Conservation (phyloP, 2,888 invertebrate species). For the Sesia bembeciformis region DNA sequence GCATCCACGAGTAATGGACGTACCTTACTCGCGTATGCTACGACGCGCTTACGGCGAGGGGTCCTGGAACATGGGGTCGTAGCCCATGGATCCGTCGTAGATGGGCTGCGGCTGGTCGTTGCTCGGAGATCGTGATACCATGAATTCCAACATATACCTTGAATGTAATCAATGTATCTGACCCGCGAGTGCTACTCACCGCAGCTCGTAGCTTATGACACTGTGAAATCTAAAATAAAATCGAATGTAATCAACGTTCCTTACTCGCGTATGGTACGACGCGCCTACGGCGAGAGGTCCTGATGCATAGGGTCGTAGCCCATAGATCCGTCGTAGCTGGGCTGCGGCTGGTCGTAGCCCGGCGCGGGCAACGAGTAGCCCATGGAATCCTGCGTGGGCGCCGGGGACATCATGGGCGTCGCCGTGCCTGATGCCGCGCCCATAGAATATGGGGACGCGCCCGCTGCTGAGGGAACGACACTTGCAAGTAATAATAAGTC, state of each 20-base stretch:
- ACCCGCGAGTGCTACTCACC: no score
- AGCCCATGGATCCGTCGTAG: conserved; percentile 92
- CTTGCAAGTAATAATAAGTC: no score
- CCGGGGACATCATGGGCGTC: conserved; percentile 96
- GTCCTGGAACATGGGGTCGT: conserved; percentile 95
- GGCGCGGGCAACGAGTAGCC: conserved; percentile 93
- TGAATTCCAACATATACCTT: conserved; percentile 43
- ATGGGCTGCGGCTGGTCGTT: conserved; percentile 92
- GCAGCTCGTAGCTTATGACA: no score
- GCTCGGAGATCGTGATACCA: conserved; percentile 94
- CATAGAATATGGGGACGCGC: conserved; percentile 91
- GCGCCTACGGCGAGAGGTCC: conserved; percentile 79
- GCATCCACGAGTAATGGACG: no score
- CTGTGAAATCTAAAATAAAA: no score
- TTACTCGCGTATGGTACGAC: neutral
- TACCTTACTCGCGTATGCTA: no score
- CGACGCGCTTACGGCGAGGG: conserved; percentile 73
- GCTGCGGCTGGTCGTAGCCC: conserved; percentile 93
- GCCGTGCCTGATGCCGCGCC: conserved; percentile 92
- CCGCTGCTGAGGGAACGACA: conserved; percentile 62
- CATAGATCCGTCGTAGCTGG: conserved; percentile 91
- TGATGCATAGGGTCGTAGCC: conserved; percentile 95
- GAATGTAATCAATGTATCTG: no score
- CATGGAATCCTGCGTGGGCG: conserved; percentile 93
- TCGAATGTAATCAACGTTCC: no score